Conservation (phyloP, 2,888 invertebrate genomes). For the Orchesellides sinensis region DNA sequence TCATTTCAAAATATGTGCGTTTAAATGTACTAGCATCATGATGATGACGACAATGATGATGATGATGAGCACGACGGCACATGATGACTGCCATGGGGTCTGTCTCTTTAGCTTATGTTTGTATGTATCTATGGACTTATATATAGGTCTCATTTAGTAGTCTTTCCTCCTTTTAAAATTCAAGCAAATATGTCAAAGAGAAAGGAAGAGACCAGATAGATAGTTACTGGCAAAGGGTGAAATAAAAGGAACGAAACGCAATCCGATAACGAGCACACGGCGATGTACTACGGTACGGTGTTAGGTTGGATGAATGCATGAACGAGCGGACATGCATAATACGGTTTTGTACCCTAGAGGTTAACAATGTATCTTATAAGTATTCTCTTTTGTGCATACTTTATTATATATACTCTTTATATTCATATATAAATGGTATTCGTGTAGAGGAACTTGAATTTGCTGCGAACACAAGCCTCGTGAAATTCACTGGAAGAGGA, state of each 20-base stretch:
- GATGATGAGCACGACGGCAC: conserved; percentile 51
- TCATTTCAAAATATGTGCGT: conserved; percentile 44
- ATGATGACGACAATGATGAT: conserved; percentile 1
- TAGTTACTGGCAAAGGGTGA: background rate
- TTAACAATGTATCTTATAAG: conserved; percentile 45
- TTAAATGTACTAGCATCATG: conserved; percentile 3
- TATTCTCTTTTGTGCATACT: conserved; percentile 19
- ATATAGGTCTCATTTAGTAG: conserved; percentile 7
- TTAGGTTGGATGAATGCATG: conserved; percentile 10
- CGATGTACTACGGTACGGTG: too few species aligned
- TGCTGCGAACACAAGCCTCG: conserved; percentile 1
- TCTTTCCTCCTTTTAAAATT: conserved; percentile 22
- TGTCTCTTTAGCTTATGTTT: background rate
- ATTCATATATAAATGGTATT: background rate
- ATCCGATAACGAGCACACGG: conserved; percentile 55
- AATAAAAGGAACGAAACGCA: background rate
- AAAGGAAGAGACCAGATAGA: background rate
- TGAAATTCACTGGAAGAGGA: conserved; percentile 20
- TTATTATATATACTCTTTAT: background rate
- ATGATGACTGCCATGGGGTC: conserved; percentile 57
- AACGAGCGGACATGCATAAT: conserved; percentile 49
- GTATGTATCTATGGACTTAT: background rate
- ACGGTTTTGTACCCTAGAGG: conserved; percentile 46
- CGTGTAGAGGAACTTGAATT: conserved; percentile 18
- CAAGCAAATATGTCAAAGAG: conserved; percentile 50